Evolutionary conservation across 2,888 invertebrate genomes (phyloP).

Genomic region (Chaetogeoica ovagalla): DNA sequence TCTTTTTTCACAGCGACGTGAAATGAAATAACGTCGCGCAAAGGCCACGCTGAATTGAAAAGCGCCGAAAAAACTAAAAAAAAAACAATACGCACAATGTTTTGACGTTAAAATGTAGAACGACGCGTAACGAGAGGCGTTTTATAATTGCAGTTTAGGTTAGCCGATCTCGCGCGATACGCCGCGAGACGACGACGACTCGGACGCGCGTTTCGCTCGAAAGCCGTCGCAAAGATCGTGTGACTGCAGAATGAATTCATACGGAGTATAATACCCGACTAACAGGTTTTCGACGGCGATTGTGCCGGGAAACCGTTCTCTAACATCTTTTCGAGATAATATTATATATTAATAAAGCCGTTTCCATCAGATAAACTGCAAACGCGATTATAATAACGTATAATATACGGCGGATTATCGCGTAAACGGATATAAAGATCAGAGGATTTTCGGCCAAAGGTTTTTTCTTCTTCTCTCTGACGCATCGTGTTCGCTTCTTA

Average conservation of each 20-base stretch:
- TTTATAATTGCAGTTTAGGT: slow-evolving; percentile 10
- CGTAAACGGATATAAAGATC: background rate
- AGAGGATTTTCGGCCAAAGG: background rate
- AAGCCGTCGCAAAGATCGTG: slow-evolving; percentile 14
- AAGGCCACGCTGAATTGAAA: too few species aligned
- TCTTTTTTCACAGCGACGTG: too few species aligned
- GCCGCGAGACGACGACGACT: too few species aligned
- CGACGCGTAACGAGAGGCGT: slow-evolving; percentile 8
- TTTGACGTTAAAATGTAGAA: too few species aligned
- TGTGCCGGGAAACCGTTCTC: slow-evolving; percentile 1
- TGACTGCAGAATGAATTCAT: slow-evolving; percentile 7
- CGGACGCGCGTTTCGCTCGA: slow-evolving; percentile 22
- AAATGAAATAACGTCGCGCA: too few species aligned
- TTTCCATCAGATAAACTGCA: slow-evolving; percentile 14
- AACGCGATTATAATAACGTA: background rate
- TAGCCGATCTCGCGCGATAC: slow-evolving; percentile 9
- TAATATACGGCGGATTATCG: too few species aligned
- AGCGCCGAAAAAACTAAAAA: too few species aligned
- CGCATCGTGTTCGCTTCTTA: too few species aligned
- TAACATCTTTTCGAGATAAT: slow-evolving; percentile 24
- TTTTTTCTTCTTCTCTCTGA: too few species aligned
- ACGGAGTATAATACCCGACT: background rate
- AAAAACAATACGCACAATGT: too few species aligned
- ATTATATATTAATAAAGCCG: background rate
- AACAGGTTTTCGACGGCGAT: slow-evolving; percentile 39